Conservation (phyloP, 2,888 invertebrate species). For the Acrobasis repandana region DNA sequence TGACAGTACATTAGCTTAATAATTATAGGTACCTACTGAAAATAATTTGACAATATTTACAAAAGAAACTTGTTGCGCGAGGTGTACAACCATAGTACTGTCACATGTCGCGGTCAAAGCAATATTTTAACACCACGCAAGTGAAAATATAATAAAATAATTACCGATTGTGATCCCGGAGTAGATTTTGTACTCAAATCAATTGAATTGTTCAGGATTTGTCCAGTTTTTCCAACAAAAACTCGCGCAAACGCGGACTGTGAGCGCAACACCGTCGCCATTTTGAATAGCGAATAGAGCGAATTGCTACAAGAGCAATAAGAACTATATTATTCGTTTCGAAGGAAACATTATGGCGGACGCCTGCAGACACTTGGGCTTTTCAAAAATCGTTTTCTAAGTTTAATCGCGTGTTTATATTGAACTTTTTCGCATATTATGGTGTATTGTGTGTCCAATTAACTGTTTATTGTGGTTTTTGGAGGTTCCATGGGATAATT, state of each 20-base stretch:
- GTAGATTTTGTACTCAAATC: conserved; percentile 69
- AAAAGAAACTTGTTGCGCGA: conserved; percentile 58
- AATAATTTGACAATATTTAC: conserved; percentile 35
- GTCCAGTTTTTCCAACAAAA: conserved; percentile 74
- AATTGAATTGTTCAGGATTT: conserved; percentile 75
- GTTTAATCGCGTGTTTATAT: conserved; percentile 81
- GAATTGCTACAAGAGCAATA: conserved; percentile 82
- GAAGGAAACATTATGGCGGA: conserved; percentile 84
- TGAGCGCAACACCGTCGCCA: conserved; percentile 82
- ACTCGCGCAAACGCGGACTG: conserved; percentile 78
- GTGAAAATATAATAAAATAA: conserved; percentile 74
- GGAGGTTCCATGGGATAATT: conserved; percentile 73
- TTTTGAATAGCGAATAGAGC: conserved; percentile 84
- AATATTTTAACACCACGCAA: conserved; percentile 66
- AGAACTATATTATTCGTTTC: conserved; percentile 84
- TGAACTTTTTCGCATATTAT: conserved; percentile 83
- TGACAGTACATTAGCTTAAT: too few species aligned
- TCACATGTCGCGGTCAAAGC: conserved; percentile 80
- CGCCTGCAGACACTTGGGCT: conserved; percentile 82
- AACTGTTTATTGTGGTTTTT: conserved; percentile 80
- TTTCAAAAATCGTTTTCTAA: conserved; percentile 84
- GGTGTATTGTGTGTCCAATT: conserved; percentile 77
- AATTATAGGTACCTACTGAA: conserved; percentile 8
- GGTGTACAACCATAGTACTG: conserved; percentile 77
- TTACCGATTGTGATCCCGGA: conserved; percentile 76